Evolutionary conservation across 2,888 invertebrate species (phyloP).

Genomic region (Dolichomitus sp.): DNA sequence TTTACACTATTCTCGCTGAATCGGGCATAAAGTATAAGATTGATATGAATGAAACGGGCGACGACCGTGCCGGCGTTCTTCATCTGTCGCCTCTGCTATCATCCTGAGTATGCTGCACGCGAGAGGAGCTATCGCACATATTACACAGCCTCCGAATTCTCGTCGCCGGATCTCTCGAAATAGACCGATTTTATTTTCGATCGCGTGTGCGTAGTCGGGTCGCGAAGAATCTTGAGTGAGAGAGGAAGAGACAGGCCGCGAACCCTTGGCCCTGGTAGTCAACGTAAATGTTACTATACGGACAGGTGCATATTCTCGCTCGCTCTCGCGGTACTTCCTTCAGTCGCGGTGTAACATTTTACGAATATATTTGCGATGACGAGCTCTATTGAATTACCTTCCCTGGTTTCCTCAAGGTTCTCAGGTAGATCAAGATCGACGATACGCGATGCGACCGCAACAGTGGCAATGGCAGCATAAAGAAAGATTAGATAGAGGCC

Average conservation of each 20-base stretch:
- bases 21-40: constrained; percentile 29
- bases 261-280: constrained; percentile 64
- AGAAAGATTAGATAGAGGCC: constrained; percentile 48
- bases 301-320: constrained; percentile 43
- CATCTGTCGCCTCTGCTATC: not conserved
- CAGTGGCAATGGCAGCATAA: constrained; percentile 18
- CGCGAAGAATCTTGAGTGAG: constrained; percentile 41
- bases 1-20: not conserved
- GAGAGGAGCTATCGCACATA: constrained; percentile 26
- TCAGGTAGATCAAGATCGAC: constrained; percentile 8
- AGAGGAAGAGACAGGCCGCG: constrained; percentile 40
- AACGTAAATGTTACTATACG: constrained; percentile 44
- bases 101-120: constrained; percentile 5
- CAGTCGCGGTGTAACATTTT: not conserved
- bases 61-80: constrained; percentile 3
- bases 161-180: constrained; percentile 59
- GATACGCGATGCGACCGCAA: constrained; percentile 14
- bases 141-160: constrained; percentile 57
- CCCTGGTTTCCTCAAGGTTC: not conserved
- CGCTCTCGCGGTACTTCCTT: not conserved
- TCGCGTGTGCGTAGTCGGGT: constrained; percentile 50
- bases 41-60: constrained; percentile 42
- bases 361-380: constrained; percentile 10
- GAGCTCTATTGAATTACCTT: constrained; percentile 4
- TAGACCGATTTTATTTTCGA: constrained; percentile 62